These are phyloP conservation scores for Melanerpes aurifrons DNA, from an alignment of 2,113 vertebrate species.

Conservation along the genomic window DNA sequence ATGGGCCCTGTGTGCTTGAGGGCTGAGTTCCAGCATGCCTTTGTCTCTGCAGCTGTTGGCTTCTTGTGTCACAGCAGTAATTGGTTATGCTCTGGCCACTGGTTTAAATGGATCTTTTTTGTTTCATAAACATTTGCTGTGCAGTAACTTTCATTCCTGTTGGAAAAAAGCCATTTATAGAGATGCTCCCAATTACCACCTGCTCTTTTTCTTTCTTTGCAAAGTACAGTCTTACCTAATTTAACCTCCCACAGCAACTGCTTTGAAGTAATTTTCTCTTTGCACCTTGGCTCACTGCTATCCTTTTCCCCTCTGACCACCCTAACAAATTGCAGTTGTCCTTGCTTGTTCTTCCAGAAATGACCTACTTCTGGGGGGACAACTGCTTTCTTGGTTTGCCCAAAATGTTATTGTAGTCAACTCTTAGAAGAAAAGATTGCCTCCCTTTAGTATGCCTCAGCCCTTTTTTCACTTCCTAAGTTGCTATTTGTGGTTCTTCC, in stretches of 20 bases:
- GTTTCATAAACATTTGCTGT: conserved; percentile 42
- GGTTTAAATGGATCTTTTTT: conserved; percentile 19
- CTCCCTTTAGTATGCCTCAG: neutral
- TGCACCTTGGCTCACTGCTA: neutral
- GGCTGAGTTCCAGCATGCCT: neutral
- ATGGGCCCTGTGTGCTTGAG: neutral
- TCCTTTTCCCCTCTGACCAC: neutral
- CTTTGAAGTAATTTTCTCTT: conserved; percentile 5
- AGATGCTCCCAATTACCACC: conserved; percentile 65
- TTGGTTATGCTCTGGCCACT: neutral
- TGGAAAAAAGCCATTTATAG: conserved; percentile 57
- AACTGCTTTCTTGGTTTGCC: neutral
- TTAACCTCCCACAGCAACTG: conserved; percentile 50
- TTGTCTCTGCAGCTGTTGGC: conserved; percentile 31
- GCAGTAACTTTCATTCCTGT: conserved; percentile 29
- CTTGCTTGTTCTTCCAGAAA: conserved; percentile 19
- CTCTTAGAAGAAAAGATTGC: neutral
- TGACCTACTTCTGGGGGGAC: neutral
- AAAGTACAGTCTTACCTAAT: conserved; percentile 51
- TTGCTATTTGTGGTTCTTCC: neutral
- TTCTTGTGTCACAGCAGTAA: conserved; percentile 1
- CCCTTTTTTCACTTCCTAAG: neutral
- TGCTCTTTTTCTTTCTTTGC: conserved; percentile 57
- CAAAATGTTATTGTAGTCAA: neutral
- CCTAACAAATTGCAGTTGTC: neutral